Base-by-base conservation (phyloP, 2,113 vertebrate species). In the Lagopus leucura region DNA sequence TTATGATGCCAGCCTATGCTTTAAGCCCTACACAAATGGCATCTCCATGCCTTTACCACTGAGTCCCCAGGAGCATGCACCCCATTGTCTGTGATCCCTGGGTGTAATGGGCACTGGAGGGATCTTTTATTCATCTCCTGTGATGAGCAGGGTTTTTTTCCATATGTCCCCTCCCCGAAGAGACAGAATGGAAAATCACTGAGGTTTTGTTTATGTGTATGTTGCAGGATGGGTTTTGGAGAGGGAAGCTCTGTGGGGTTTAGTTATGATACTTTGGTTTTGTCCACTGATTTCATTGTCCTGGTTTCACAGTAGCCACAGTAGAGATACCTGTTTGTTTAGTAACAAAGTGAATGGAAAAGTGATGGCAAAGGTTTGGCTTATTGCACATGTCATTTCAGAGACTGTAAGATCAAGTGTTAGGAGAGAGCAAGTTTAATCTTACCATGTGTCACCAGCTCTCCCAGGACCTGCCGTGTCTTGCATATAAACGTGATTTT, bases 61-160 rank as follows among this genome's bases (percentile, higher is more conserved):
- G n/a, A 50, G 21, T 32, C 57, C 9, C 87, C 18, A 54, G 24
- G 50, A 21, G 27, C 50, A 38, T 77, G 42, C 42, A 11, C 82
- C 32, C 74, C 47, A 40, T 14, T 74, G 64, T 66, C 71, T 88
- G 19, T 50, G 19, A 54, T 89, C 58, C 57, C 58, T 52, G 52
- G 18, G 47, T 52, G 71, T 86, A 67, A 30, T n/a, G 57, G 50
- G 40, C 38, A 92, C 17, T 36, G 28, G 24, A 64, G 52, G 30
- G 38, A 75, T 87, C 73, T 80, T 73, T 87, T 50, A 43, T 61
- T 90, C 24, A 28, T 48, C 60, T 89, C 50, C 47, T 81, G 0
- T 28, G 34, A 64, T 19, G 14, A 64, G 28, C 11, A 8, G 7
- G 58, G 25, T 38, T 93, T 96, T 92, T 96, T 92, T 66, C 72